phyloP scores from a whole-genome alignment of 2,797 vertebrate genomes.

The Lepilemur ruficaudatus region DNA sequence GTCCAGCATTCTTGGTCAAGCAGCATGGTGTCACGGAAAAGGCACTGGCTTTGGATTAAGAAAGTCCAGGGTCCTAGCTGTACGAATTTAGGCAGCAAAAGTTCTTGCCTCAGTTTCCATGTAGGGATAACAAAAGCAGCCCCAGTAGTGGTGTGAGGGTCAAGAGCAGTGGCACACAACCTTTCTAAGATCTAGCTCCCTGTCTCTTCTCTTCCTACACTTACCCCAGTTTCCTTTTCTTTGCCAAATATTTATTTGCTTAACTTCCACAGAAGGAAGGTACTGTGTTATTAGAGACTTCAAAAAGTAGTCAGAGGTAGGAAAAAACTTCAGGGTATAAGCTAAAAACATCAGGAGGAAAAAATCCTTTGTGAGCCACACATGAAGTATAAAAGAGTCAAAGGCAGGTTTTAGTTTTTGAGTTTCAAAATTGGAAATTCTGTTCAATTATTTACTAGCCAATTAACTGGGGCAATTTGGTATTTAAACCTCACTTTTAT shows the following conservation, averaged over 20 bases:
- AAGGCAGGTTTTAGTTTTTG: neutral
- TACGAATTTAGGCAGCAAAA: neutral
- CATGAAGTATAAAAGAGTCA: neutral
- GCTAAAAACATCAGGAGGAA: neutral
- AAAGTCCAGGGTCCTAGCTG: no score
- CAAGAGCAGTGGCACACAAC: fast-evolving
- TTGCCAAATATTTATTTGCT: neutral
- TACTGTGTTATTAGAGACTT: neutral
- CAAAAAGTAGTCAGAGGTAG: neutral
- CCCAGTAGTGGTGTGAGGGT: neutral
- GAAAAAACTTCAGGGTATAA: neutral
- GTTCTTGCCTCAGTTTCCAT: neutral
- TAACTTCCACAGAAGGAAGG: neutral
- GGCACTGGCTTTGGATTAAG: neutral
- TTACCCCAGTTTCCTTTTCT: neutral
- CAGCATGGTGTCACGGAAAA: neutral
- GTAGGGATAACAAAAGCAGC: neutral
- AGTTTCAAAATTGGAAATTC: neutral
- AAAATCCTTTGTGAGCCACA: neutral
- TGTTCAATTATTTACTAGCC: neutral
- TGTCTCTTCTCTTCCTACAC: neutral
- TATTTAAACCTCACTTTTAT: neutral
- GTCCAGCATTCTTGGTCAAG: neutral
- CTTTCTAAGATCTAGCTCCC: neutral
- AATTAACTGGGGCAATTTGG: neutral